Evolutionary conservation across 2,113 vertebrate species (phyloP).

Genomic region (Melanocharis versteri): DNA sequence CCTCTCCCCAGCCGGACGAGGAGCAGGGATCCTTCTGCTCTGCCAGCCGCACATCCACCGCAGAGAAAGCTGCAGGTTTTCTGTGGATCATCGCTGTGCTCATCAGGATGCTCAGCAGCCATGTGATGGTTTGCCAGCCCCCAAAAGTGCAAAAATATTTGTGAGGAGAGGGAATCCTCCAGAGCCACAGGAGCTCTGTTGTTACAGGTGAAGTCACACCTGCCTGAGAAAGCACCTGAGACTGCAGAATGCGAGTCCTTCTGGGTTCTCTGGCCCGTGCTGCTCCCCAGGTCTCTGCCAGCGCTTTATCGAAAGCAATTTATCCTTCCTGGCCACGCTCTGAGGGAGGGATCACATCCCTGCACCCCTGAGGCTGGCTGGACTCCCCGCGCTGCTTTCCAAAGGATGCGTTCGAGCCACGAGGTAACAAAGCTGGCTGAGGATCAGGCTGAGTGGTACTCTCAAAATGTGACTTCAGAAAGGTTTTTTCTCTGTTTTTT

Average conservation of each 20-base stretch:
- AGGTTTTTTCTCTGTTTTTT: not conserved
- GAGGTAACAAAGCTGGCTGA: not conserved
- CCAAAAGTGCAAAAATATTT: not conserved
- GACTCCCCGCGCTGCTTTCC: not conserved
- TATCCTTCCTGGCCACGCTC: not conserved
- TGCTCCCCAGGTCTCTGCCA: not conserved
- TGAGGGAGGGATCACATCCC: not conserved
- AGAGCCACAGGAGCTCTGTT: not conserved
- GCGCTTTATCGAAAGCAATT: not conserved
- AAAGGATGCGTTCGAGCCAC: not conserved
- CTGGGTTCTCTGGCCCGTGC: rapidly evolving
- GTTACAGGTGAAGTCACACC: not conserved
- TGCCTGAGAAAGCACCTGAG: not conserved
- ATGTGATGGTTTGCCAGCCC: too few relatives aligned
- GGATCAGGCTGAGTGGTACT: not conserved
- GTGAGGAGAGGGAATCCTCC: not conserved
- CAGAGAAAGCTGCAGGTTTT: not conserved
- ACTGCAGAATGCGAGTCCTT: not conserved
- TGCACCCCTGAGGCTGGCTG: not conserved
- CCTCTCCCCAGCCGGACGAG: not conserved
- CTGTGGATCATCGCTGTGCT: not conserved
- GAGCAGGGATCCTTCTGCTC: not conserved
- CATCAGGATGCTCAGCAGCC: not conserved
- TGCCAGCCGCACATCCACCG: not conserved
- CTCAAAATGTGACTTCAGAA: not conserved